Percentiles rank a stretch among this genome's conserved stretches.
Evolutionary conservation across 2,113 vertebrate genomes (phyloP).

Genomic region (Rhombomys opimus): DNA sequence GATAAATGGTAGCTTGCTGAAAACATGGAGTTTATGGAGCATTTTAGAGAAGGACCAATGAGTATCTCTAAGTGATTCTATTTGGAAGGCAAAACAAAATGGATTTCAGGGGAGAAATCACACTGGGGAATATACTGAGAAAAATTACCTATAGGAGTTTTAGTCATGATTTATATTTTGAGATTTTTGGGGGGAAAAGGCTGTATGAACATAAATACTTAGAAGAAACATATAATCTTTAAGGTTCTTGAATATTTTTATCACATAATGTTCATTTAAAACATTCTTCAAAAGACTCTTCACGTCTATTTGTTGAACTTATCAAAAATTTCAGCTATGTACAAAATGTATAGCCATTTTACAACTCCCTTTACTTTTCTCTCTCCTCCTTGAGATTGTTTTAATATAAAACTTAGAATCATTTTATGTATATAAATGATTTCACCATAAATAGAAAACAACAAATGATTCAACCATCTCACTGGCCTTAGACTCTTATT

Average conservation of each 20-base stretch:
- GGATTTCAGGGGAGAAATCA: background rate
- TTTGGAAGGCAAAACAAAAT: background rate
- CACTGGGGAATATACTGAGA: background rate
- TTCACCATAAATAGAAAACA: background rate
- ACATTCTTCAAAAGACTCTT: conserved; percentile 37
- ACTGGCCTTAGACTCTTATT: background rate
- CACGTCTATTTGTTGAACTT: conserved; percentile 10
- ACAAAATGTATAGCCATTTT: background rate
- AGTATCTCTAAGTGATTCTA: background rate
- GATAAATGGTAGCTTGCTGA: background rate
- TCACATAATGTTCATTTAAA: conserved; percentile 40
- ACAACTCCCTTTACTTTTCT: background rate
- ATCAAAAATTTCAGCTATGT: conserved; percentile 18
- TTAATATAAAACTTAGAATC: conserved; percentile 37
- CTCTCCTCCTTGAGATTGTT: background rate
- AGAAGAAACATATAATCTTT: conserved; percentile 23
- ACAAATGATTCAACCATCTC: background rate
- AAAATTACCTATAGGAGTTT: conserved; percentile 29
- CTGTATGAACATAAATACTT: conserved; percentile 37
- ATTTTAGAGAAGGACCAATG: background rate
- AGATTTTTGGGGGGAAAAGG: background rate
- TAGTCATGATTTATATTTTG: conserved; percentile 39
- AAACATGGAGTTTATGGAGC: background rate
- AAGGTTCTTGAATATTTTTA: conserved; percentile 56
- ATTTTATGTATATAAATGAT: background rate